phyloP scores from a whole-genome alignment of 1,140 invertebrate species.

The Ctenoplectra terminalis region DNA sequence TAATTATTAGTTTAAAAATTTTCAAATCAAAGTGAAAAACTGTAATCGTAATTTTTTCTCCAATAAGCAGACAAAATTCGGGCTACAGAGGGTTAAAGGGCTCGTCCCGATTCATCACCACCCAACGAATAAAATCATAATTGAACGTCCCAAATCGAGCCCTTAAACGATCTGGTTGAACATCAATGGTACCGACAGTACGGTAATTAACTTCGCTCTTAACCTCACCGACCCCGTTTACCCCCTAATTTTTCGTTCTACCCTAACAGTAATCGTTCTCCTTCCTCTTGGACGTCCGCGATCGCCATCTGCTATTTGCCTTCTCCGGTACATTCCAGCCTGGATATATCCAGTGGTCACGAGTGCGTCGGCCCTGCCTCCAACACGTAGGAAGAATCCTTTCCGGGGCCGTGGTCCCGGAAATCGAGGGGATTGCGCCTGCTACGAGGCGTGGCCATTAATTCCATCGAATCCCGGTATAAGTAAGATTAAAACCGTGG shows the following conservation, averaged over 20 bases:
- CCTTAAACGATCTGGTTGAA: slow-evolving; percentile 17
- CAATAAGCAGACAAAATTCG: no score
- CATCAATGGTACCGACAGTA: slow-evolving; percentile 28
- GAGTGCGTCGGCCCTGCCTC: slow-evolving; percentile 61
- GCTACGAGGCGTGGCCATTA: slow-evolving; percentile 65
- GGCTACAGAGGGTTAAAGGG: no score
- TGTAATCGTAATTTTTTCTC: no score
- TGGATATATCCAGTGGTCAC: slow-evolving; percentile 58
- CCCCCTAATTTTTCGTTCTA: not conserved
- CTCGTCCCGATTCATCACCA: no score
- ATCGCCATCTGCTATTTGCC: slow-evolving; percentile 59
- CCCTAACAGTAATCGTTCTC: slow-evolving; percentile 32
- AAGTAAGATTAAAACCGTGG: slow-evolving; percentile 66
- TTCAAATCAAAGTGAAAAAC: no score
- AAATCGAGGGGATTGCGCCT: slow-evolving; percentile 59
- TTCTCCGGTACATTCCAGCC: slow-evolving; percentile 52
- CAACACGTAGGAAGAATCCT: slow-evolving; percentile 56
- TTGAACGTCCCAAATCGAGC: not conserved
- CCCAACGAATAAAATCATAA: slow-evolving; percentile 1
- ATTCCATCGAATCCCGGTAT: slow-evolving; percentile 67
- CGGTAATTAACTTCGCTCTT: slow-evolving; percentile 54
- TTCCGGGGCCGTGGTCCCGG: slow-evolving; percentile 70
- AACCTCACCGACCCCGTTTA: slow-evolving; percentile 37
- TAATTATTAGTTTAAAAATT: no score
- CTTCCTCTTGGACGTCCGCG: slow-evolving; percentile 8